Conservation (phyloP, 2,888 invertebrate species). For the Erpobdella octoculata region DNA sequence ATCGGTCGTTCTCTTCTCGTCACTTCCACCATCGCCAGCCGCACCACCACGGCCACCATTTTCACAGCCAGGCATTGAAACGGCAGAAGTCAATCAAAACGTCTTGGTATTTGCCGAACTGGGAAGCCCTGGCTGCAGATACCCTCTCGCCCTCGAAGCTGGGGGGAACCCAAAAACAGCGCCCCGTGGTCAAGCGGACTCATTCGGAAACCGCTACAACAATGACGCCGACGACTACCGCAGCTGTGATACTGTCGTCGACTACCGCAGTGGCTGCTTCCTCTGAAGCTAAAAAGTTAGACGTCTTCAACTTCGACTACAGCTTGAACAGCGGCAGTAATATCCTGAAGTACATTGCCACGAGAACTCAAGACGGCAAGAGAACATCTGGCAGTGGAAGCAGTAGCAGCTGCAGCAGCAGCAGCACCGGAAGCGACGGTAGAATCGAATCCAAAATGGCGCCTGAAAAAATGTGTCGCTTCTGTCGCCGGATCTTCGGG, state of each 20-base stretch:
- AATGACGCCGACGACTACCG: not conserved
- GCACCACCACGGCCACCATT: not conserved
- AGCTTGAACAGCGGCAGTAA: not conserved
- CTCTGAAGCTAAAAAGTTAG: not conserved
- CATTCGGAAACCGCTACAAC: conserved; percentile 5
- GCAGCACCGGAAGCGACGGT: not conserved
- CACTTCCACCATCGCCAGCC: not conserved
- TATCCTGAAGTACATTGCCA: not conserved
- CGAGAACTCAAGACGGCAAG: not conserved
- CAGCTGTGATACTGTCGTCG: not conserved
- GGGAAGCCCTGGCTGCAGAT: conserved; percentile 21
- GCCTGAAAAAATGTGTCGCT: not conserved
- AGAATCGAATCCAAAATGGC: not conserved
- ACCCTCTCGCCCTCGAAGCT: conserved; percentile 2
- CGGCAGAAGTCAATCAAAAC: conserved; percentile 19
- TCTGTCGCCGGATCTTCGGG: too few relatives aligned
- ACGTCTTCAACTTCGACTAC: conserved; percentile 17
- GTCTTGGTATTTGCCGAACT: conserved; percentile 23
- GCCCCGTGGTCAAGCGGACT: conserved; percentile 14
- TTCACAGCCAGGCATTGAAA: not conserved
- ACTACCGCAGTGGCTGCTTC: not conserved
- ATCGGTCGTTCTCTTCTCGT: too few relatives aligned
- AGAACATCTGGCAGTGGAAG: not conserved
- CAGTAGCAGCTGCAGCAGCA: conserved; percentile 11
- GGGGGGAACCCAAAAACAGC: conserved; percentile 25